Evolutionary conservation across 2,797 vertebrate species (phyloP).

Genomic region (Falco naumanni): DNA sequence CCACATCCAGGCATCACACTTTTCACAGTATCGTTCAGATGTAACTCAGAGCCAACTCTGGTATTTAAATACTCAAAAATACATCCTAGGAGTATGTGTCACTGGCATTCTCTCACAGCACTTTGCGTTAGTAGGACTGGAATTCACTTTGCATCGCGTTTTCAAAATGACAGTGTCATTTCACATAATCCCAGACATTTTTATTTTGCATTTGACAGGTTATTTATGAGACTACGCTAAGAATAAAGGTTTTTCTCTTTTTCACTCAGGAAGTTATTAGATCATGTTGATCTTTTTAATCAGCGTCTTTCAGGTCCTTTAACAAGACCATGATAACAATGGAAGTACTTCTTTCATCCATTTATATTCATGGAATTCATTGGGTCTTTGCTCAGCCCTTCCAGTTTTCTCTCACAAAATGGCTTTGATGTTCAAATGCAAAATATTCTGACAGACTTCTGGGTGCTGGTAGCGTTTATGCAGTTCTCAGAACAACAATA

Average conservation of each 20-base stretch:
- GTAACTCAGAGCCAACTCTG: not conserved
- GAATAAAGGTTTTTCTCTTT: not conserved
- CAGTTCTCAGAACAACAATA: not conserved
- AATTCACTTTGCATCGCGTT: not conserved
- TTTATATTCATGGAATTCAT: not conserved
- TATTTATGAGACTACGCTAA: not conserved
- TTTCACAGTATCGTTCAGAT: not conserved
- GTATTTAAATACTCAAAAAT: not conserved
- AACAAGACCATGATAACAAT: not conserved
- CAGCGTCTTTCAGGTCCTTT: not conserved
- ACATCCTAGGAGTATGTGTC: not conserved
- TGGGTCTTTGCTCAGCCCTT: not conserved
- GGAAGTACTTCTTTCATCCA: not conserved
- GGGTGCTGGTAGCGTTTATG: not conserved
- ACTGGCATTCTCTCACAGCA: not conserved
- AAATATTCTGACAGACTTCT: not conserved
- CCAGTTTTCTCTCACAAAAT: not conserved
- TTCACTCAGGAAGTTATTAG: not conserved
- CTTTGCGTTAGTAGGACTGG: not conserved
- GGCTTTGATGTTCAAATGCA: not conserved
- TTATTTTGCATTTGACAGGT: not conserved
- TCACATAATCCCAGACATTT: not conserved
- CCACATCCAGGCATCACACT: not conserved
- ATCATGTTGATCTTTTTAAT: not conserved
- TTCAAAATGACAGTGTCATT: not conserved